Conservation (phyloP, 2,888 invertebrate species). For the Synergus umbraculus region DNA sequence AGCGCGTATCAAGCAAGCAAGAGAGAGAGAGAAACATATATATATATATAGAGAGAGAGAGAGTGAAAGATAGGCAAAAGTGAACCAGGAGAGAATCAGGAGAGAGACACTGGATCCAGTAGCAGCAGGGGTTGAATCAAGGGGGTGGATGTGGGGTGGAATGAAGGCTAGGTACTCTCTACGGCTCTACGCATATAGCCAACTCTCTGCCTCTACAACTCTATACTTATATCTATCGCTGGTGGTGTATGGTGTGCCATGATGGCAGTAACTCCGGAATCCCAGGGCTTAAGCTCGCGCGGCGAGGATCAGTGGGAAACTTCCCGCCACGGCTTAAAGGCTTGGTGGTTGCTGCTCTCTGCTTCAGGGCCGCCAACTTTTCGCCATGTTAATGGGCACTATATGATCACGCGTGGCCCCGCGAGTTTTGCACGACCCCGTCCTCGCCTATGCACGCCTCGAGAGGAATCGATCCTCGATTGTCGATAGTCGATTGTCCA, state of each 20-base stretch:
- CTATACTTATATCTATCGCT: conserved; percentile 67
- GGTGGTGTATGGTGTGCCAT: conserved; percentile 74
- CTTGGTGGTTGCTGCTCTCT: conserved; percentile 75
- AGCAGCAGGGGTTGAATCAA: conserved; percentile 3
- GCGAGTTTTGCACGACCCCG: conserved; percentile 37
- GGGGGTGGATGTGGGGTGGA: conserved; percentile 47
- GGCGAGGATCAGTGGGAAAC: conserved; percentile 77
- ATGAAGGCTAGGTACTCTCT: conserved; percentile 58
- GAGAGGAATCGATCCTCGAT: conserved; percentile 9
- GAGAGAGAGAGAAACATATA: neutral
- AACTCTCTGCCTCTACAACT: conserved; percentile 58
- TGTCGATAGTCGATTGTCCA: conserved; percentile 10
- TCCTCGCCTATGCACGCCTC: conserved; percentile 21
- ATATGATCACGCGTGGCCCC: conserved; percentile 71
- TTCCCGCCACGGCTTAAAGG: conserved; percentile 77
- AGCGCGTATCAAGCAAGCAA: conserved; percentile 13
- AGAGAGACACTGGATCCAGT: conserved; percentile 27
- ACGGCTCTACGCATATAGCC: conserved; percentile 59
- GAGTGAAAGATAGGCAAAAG: conserved; percentile 58
- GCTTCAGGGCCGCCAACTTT: conserved; percentile 72
- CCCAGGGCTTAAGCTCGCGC: conserved; percentile 67
- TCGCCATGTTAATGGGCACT: conserved; percentile 75
- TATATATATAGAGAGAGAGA: conserved; percentile 5
- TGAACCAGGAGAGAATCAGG: conserved; percentile 47
- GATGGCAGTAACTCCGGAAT: conserved; percentile 77